Conservation (phyloP, 2,888 invertebrate species). For the Colostygia pectinataria region DNA sequence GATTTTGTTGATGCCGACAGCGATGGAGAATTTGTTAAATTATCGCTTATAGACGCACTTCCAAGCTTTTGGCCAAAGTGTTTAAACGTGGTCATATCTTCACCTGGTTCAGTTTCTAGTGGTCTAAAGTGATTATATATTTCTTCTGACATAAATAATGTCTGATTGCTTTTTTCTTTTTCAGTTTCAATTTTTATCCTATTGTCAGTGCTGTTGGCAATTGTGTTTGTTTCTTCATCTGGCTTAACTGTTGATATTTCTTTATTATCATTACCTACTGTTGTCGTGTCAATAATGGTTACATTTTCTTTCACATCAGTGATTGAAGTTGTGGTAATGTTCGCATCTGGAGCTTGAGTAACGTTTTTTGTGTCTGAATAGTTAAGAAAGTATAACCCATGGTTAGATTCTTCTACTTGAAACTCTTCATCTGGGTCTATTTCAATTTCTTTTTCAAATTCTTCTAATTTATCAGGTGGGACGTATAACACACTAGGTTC, state of each 20-base stretch:
- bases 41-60: conserved; percentile 64
- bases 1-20: conserved; percentile 77
- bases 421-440: conserved; percentile 80
- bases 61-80: conserved; percentile 87
- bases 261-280: conserved; percentile 35
- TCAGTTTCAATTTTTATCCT: conserved; percentile 61
- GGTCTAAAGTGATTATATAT: conserved; percentile 86
- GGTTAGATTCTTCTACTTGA: conserved; percentile 81
- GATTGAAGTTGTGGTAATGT: conserved; percentile 45
- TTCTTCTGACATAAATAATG: conserved; percentile 83
- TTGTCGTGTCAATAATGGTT: conserved; percentile 46
- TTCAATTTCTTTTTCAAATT: conserved; percentile 70
- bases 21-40: conserved; percentile 72
- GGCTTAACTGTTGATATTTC: conserved; percentile 35
- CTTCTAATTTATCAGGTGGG: conserved; percentile 75
- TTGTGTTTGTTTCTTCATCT: conserved; percentile 52
- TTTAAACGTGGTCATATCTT: conserved; percentile 87
- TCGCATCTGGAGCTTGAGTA: conserved; percentile 55
- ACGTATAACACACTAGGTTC: conserved; percentile 67
- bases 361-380: conserved; percentile 75
- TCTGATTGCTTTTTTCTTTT: conserved; percentile 77
- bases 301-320: conserved; percentile 49
- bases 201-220: conserved; percentile 64
- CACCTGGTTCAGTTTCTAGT: conserved; percentile 84
- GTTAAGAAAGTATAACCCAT: conserved; percentile 76